Evolutionary conservation across 2,888 invertebrate species (phyloP).

Genomic region (Podabrus alpinus): DNA sequence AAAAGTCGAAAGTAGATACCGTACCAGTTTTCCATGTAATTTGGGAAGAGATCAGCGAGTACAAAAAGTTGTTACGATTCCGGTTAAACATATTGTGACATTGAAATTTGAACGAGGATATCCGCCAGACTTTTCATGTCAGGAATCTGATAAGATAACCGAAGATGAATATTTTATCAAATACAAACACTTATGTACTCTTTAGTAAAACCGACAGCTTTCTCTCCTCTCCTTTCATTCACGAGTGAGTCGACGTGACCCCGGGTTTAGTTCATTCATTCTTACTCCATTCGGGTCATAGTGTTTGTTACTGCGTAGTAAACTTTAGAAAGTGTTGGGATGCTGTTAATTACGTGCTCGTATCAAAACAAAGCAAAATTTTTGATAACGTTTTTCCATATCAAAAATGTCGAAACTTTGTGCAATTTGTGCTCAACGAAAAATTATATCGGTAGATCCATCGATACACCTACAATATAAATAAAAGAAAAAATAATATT

Average conservation of each 20-base stretch:
- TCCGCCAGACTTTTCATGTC: not conserved
- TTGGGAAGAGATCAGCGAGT: not conserved
- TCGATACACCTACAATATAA: too few species aligned
- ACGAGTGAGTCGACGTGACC: constrained; percentile 26
- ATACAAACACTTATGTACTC: not conserved
- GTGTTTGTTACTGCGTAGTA: constrained; percentile 23
- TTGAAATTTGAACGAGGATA: constrained; percentile 1
- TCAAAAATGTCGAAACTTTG: not conserved
- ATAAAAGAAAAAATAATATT: not conserved
- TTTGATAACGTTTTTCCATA: not conserved
- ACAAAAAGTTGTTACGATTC: not conserved
- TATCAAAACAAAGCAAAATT: not conserved
- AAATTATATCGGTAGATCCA: too few species aligned
- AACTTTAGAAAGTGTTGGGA: constrained; percentile 18
- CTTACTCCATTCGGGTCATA: constrained; percentile 26
- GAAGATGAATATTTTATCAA: not conserved
- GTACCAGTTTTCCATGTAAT: not conserved
- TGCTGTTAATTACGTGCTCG: constrained; percentile 11
- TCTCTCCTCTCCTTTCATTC: constrained; percentile 24
- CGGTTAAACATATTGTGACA: constrained; percentile 3
- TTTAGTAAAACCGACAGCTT: constrained; percentile 15
- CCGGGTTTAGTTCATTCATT: constrained; percentile 27
- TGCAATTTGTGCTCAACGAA: not conserved
- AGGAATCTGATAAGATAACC: constrained; percentile 3
- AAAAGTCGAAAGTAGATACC: not conserved